Evolutionary conservation across 2,113 vertebrate species (phyloP).

Genomic region (Gavialis gangeticus): DNA sequence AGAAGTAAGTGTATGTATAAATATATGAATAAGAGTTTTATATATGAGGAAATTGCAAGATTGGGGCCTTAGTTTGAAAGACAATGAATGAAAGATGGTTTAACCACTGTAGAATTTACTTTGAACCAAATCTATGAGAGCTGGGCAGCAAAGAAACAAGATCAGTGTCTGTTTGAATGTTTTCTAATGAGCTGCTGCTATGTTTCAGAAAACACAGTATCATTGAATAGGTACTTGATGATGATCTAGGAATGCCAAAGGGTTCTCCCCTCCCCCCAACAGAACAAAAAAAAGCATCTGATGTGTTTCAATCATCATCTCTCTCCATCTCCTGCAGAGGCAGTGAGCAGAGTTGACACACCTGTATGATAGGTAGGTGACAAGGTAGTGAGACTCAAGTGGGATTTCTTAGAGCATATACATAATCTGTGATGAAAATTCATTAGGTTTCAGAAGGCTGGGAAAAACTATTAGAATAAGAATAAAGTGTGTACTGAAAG

Average conservation of each 20-base stretch:
- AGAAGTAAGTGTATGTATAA: not conserved
- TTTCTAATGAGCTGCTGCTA: not conserved
- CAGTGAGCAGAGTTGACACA: not conserved
- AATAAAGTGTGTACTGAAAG: not conserved
- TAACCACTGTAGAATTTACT: not conserved
- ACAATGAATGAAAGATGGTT: not conserved
- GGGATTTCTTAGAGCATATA: not conserved
- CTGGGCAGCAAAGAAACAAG: not conserved
- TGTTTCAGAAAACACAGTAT: conserved; percentile 3
- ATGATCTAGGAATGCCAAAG: not conserved
- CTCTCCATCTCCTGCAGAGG: not conserved
- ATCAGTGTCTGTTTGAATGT: not conserved
- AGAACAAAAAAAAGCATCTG: not conserved
- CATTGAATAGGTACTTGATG: not conserved
- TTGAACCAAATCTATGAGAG: not conserved
- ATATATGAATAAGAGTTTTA: fast-evolving
- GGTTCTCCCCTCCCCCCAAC: not conserved
- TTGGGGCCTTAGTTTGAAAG: not conserved
- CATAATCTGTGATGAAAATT: not conserved
- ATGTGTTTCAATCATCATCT: not conserved
- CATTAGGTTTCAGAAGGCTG: not conserved
- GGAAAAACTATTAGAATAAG: not conserved
- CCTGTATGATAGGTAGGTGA: not conserved
- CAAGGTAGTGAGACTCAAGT: not conserved
- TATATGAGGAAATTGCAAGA: not conserved